phyloP scores from a whole-genome alignment of 2,797 vertebrate genomes.

The Paedocypris micromegethes region DNA sequence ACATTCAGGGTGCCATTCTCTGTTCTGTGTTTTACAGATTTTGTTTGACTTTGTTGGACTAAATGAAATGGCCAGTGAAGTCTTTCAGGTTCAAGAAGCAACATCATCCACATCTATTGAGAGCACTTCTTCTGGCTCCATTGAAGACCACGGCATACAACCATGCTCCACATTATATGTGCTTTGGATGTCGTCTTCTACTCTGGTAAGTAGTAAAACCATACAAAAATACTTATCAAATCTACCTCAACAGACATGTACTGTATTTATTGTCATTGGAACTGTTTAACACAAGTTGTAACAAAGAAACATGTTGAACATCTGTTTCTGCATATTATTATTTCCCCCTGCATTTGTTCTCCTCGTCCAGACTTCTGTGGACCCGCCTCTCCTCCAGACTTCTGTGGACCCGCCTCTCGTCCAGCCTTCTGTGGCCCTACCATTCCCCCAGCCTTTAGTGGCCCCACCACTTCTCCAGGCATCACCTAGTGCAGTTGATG shows the following conservation, averaged over 20 bases:
- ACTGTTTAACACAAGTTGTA: neutral
- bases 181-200: slow-evolving; percentile 21
- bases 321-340: neutral
- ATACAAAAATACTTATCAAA: neutral
- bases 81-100: slow-evolving; percentile 26
- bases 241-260: neutral
- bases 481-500: too few relatives aligned
- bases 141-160: slow-evolving; percentile 22
- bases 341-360: neutral
- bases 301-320: too few relatives aligned
- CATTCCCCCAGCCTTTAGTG: neutral
- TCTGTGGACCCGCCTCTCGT: neutral
- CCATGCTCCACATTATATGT: slow-evolving; percentile 23
- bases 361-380: neutral
- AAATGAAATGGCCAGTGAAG: slow-evolving; percentile 31
- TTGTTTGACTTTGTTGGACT: slow-evolving; percentile 40
- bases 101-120: slow-evolving; percentile 13
- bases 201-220: slow-evolving; percentile 1
- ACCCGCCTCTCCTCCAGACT: neutral
- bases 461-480: too few relatives aligned
- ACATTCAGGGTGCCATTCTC: neutral
- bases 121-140: slow-evolving; percentile 19
- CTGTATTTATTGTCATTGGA: neutral
- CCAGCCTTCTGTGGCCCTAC: neutral
- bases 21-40: slow-evolving; percentile 3